A percentile compares a stretch with the other conserved stretches of the same genome.
Evolutionary conservation across 1,140 invertebrate species (phyloP).

Genomic region (Monochamus saltuarius): DNA sequence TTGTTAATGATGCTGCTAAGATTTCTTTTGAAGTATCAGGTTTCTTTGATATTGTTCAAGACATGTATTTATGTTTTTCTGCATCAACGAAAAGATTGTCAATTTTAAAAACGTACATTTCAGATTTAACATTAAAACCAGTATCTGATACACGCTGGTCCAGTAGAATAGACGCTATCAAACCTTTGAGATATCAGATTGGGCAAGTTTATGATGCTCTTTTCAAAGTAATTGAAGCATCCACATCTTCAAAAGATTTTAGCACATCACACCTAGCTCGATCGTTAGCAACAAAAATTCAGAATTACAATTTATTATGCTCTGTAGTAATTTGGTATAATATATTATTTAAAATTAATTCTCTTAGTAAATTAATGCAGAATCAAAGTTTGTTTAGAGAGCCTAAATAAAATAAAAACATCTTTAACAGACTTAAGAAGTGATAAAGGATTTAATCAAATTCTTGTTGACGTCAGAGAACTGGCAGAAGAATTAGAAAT

Average conservation of each 20-base stretch:
- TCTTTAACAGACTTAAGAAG: too few relatives aligned
- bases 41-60: constrained; percentile 36
- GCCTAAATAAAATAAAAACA: too few relatives aligned
- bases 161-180: constrained; percentile 32
- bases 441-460: too few relatives aligned
- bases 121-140: constrained; percentile 31
- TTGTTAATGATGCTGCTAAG: constrained; percentile 36
- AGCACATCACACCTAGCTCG: constrained; percentile 16
- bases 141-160: constrained; percentile 25
- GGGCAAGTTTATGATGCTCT: constrained; percentile 29
- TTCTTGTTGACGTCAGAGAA: too few relatives aligned
- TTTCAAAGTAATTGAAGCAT: constrained; percentile 19
- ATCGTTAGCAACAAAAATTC: constrained; percentile 17
- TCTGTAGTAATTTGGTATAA: constrained; percentile 23
- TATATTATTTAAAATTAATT: constrained; percentile 20
- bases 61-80: constrained; percentile 42
- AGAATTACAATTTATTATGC: constrained; percentile 24
- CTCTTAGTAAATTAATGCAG: constrained; percentile 25
- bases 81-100: constrained; percentile 17
- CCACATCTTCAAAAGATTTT: background rate
- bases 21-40: constrained; percentile 16
- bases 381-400: background rate
- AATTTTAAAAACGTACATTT: constrained; percentile 20
- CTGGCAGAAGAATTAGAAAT: too few relatives aligned
- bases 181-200: constrained; percentile 27